These are phyloP conservation scores for Scytalopus superciliaris DNA, from an alignment of 2,113 vertebrate species.

Conservation along the genomic window DNA sequence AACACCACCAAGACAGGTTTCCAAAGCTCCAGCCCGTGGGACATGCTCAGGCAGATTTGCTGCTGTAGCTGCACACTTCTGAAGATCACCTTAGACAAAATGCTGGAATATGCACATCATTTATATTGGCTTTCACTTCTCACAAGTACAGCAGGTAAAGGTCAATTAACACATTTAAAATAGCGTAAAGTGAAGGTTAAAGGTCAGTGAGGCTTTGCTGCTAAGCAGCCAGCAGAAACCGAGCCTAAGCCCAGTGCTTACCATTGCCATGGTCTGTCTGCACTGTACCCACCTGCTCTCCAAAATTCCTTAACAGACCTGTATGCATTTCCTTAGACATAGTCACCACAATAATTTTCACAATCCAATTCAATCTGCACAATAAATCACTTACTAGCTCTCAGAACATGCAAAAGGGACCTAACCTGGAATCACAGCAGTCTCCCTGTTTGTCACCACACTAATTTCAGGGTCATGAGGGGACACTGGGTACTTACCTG, in stretches of 20 bases:
- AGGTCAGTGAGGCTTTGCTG: neutral
- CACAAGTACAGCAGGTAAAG: neutral
- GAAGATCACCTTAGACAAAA: neutral
- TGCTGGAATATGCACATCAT: neutral
- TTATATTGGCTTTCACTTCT: neutral
- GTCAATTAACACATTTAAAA: too few species aligned
- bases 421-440: neutral
- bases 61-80: neutral
- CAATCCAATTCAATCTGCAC: neutral
- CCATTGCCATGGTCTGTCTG: neutral
- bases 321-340: neutral
- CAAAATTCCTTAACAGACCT: neutral
- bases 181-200: neutral
- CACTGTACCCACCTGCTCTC: neutral
- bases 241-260: neutral
- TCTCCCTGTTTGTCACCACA: neutral
- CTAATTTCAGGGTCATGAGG: neutral
- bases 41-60: neutral
- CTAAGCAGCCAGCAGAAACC: neutral
- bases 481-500: neutral
- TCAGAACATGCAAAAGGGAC: neutral
- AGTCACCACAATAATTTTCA: neutral
- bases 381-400: neutral
- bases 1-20: neutral
- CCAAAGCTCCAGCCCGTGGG: neutral